These are phyloP conservation scores for Strix uralensis DNA, from an alignment of 2,113 vertebrate species.

Conservation along the genomic window DNA sequence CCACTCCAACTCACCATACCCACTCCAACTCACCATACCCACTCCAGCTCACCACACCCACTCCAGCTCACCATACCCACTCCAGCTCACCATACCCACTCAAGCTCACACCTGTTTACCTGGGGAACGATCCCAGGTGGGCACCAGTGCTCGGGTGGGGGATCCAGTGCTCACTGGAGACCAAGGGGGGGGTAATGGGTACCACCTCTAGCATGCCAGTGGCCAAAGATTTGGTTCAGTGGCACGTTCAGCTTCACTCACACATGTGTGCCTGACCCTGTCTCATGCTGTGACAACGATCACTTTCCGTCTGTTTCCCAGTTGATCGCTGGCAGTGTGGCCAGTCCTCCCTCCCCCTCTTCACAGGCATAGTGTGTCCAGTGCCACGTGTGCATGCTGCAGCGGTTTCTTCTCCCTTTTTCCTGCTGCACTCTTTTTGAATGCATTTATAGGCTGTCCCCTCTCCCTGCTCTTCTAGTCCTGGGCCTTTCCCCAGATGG, in stretches of 20 bases:
- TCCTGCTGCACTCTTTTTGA: background rate
- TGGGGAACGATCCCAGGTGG: background rate
- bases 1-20: background rate
- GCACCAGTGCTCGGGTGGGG: background rate
- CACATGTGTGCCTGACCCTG: accelerated
- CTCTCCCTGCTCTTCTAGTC: background rate
- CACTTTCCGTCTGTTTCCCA: background rate
- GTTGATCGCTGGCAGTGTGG: background rate
- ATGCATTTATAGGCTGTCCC: background rate
- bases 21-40: background rate
- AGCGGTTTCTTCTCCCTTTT: background rate
- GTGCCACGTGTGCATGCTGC: accelerated
- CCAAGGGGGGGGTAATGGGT: background rate
- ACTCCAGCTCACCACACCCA: background rate
- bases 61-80: background rate
- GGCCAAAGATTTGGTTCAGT: accelerated
- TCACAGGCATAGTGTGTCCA: background rate
- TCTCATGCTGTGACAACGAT: background rate
- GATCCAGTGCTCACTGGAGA: background rate
- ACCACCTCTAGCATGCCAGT: background rate
- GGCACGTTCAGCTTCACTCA: background rate
- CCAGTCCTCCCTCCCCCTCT: background rate
- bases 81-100: background rate
- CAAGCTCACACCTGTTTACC: background rate
- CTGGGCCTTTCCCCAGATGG: background rate